A percentile compares a stretch with the other conserved stretches of the same genome.
These are phyloP conservation scores for Latrodectus hesperus DNA, from an alignment of 2,888 invertebrate species.

Conservation along the genomic window DNA sequence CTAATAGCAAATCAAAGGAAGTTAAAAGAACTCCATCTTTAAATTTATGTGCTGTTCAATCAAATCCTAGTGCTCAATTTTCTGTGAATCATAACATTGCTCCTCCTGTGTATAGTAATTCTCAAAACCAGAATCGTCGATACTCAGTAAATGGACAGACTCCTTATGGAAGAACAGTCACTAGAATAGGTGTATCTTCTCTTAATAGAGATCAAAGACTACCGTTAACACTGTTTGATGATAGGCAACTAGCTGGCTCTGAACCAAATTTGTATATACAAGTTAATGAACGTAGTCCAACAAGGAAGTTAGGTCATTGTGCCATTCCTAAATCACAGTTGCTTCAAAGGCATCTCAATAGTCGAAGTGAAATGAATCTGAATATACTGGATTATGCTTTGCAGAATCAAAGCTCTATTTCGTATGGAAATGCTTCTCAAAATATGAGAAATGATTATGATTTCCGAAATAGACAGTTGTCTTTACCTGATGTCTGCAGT, in stretches of 20 bases:
- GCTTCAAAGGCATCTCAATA: conserved; percentile 50
- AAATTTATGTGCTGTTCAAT: conserved; percentile 21
- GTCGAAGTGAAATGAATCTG: conserved; percentile 60
- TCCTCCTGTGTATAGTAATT: background rate
- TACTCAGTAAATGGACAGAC: conserved; percentile 45
- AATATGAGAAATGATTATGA: background rate
- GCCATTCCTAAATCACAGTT: conserved; percentile 12
- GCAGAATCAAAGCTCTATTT: conserved; percentile 9
- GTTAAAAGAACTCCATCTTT: conserved; percentile 53
- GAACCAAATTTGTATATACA: conserved; percentile 63
- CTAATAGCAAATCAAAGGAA: conserved; percentile 21
- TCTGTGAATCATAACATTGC: too few species aligned
- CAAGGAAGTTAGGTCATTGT: background rate
- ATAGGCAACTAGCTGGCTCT: conserved; percentile 33
- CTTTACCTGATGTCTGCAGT: conserved; percentile 49
- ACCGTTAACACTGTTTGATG: conserved; percentile 51
- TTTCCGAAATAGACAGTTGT: conserved; percentile 32
- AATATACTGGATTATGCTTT: conserved; percentile 39
- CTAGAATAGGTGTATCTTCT: conserved; percentile 70
- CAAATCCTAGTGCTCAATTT: too few species aligned
- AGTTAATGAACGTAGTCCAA: conserved; percentile 3
- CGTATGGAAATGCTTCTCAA: background rate
- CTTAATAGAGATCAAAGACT: conserved; percentile 62
- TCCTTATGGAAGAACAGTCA: conserved; percentile 41
- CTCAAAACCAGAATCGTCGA: conserved; percentile 36